A percentile compares a stretch with the other conserved stretches of the same genome.
Evolutionary conservation across 2,113 vertebrate genomes (phyloP).

Genomic region (Acanthisitta chloris): DNA sequence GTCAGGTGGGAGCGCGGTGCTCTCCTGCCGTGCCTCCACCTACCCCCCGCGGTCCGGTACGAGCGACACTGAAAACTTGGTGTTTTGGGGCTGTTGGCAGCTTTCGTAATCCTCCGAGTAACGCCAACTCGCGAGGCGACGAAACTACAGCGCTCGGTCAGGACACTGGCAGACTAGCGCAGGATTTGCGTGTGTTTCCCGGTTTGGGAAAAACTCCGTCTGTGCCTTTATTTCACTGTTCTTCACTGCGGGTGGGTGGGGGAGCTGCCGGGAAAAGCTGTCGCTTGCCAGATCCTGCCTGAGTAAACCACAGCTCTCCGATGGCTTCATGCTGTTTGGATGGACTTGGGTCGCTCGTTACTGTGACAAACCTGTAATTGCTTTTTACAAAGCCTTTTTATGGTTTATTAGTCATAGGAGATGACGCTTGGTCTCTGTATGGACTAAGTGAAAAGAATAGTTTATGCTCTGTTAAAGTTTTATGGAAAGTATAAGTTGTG

Average conservation of each 20-base stretch:
- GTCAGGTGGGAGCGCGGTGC: neutral
- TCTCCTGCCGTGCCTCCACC: rapidly evolving
- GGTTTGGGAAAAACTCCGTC: neutral
- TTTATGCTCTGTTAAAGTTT: neutral
- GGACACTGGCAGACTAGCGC: rapidly evolving
- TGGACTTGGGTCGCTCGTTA: neutral
- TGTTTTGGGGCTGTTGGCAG: neutral
- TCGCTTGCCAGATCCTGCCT: neutral
- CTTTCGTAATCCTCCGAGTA: neutral
- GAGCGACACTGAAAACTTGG: rapidly evolving
- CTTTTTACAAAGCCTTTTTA: neutral
- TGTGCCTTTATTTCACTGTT: neutral
- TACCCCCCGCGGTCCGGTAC: rapidly evolving
- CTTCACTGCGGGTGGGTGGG: neutral
- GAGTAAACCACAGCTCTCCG: neutral
- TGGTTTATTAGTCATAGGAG: neutral
- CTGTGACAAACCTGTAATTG: neutral
- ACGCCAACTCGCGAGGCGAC: rapidly evolving
- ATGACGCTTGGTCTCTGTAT: neutral
- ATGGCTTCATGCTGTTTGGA: neutral
- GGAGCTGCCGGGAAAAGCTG: neutral
- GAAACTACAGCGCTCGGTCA: rapidly evolving
- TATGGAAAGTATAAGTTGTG: rapidly evolving
- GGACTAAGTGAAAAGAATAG: neutral
- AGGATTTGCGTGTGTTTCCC: neutral